phyloP scores from a whole-genome alignment of 2,113 vertebrate species.

The Oceanites oceanicus region DNA sequence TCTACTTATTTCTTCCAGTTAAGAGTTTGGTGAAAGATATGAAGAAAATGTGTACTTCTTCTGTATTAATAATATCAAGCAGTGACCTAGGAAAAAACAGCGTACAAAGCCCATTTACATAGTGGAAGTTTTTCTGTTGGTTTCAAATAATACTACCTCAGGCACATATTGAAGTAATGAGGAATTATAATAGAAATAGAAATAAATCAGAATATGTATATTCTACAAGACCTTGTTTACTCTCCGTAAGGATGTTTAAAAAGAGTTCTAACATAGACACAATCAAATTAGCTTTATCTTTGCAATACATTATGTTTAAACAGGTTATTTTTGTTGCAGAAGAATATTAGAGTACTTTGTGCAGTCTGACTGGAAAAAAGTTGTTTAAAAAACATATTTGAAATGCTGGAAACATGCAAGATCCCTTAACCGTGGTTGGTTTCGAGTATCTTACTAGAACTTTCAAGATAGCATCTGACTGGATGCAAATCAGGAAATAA shows the following conservation, averaged over 20 bases:
- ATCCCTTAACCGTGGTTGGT: neutral
- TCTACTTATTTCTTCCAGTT: neutral
- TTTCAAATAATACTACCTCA: neutral
- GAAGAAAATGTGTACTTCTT: neutral
- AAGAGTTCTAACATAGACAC: neutral
- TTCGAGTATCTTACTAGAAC: neutral
- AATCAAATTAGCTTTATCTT: neutral
- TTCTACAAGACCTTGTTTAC: neutral
- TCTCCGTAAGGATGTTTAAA: neutral
- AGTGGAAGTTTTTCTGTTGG: neutral
- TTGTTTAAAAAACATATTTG: neutral
- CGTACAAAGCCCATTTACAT: neutral
- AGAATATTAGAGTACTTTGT: neutral
- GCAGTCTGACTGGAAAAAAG: neutral
- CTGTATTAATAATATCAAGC: neutral
- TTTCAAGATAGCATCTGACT: neutral
- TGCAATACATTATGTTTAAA: neutral
- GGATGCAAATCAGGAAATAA: neutral
- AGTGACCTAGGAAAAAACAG: neutral
- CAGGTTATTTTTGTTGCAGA: neutral
- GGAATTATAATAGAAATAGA: neutral
- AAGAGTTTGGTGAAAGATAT: neutral
- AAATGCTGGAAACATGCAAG: neutral
- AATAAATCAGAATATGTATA: neutral
- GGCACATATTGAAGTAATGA: neutral